Evolutionary conservation across 2,888 invertebrate genomes (phyloP), one percentile per base, ranked within the genome.

Genomic region (Amblyteles armatorius): DNA sequence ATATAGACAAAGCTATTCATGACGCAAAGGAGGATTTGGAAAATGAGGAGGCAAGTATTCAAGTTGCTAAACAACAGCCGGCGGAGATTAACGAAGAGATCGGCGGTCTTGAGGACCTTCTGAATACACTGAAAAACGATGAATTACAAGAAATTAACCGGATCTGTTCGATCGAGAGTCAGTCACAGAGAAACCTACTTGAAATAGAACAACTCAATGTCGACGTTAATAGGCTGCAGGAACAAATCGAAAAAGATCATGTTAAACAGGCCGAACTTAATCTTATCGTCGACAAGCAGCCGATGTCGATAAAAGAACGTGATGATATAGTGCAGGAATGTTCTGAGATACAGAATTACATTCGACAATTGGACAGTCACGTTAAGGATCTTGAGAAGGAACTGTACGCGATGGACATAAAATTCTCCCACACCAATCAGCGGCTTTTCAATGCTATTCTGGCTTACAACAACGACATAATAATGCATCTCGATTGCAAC

Each of bases 361-460:
- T 92, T 6, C 79, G 88, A 22, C 89, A 90, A 74, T 90, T 91
- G 69, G 88, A 92, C 22, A 89, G 90, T 50, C 90, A 91, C 84
- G 83, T 93, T 6, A 86, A 89, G 73, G 92, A 91, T n/a, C 89
- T 93, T 29, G 85, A 91, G 48, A 92, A 92, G 40, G 91, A 93
- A 74, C n/a, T 89, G 4, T 93, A 91, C 68, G 84, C 89, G 4
- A 82, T 91, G 44, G 93, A 93, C 40, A 89, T 93, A 1, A 91
- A 91, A 79, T 86, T 91, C 9, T 87, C 91, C n/a, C 87, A 89
- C 4, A 74, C 86, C 26, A 91, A 89, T 71, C 90, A 88, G 52
- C 90, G 88, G 83, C 86, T 93, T 16, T 89, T 87, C 33, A 92
- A 92, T 87, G 78, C 87, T 3, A 82, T 93, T 50, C 81, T 92